phyloP scores from a whole-genome alignment of 92 coral and sea anemone species.

The Bergia puertoricense region DNA sequence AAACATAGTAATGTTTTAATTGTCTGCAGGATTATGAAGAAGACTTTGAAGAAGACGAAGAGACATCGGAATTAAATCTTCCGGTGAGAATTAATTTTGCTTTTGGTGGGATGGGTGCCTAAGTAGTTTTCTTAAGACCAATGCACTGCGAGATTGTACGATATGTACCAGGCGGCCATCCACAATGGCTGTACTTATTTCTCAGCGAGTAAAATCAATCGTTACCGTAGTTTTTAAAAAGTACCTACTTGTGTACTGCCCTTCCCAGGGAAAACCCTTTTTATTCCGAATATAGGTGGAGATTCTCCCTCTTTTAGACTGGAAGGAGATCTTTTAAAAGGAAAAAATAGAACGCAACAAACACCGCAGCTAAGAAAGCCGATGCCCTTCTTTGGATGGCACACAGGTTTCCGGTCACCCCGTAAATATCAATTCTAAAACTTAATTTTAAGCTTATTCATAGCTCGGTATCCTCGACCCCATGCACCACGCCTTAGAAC shows the following conservation, averaged over 20 bases:
- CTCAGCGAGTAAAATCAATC: not conserved
- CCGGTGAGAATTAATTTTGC: conserved; percentile 46
- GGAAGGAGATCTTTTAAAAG: not conserved
- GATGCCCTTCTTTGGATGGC: too few species aligned
- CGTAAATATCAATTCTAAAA: too few species aligned
- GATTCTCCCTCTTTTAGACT: not conserved
- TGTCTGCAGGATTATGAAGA: conserved; percentile 89
- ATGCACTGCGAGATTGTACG: not conserved
- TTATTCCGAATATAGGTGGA: not conserved
- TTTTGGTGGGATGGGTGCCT: not conserved
- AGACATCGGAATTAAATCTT: conserved; percentile 59
- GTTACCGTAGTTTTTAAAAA: too few species aligned
- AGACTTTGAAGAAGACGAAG: conserved; percentile 92
- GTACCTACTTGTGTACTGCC: not conserved
- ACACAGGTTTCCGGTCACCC: too few species aligned
- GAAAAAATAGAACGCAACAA: too few species aligned
- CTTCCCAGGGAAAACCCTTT: not conserved
- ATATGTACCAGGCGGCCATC: not conserved
- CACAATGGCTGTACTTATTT: not conserved
- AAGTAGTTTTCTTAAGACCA: not conserved
- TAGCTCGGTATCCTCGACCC: too few species aligned
- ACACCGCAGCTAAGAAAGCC: too few species aligned
- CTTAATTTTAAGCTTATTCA: too few species aligned
- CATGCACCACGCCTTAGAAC: too few species aligned
- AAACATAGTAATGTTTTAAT: not conserved